Conservation (phyloP, 2,797 vertebrate species). For the Uromys caudimaculatus region DNA sequence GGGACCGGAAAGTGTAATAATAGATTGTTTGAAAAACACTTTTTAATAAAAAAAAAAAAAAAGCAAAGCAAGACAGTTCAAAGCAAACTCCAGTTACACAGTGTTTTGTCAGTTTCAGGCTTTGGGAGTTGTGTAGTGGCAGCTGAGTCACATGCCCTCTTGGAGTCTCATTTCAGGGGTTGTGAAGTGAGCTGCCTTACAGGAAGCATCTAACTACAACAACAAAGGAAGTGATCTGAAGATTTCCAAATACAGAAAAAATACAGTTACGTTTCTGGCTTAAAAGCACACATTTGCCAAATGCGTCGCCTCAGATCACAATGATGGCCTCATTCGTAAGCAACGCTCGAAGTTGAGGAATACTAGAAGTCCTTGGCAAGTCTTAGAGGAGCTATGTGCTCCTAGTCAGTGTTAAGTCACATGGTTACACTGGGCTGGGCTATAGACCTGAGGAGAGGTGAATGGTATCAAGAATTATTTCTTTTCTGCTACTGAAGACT, state of each 20-base stretch:
- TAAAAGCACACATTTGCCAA: not conserved
- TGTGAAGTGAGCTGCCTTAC: not conserved
- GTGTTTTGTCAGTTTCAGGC: constrained; percentile 79
- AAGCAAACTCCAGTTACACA: constrained; percentile 76
- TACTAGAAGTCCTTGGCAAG: not conserved
- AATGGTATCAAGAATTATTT: not conserved
- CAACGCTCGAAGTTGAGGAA: not conserved
- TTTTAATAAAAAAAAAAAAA: not conserved
- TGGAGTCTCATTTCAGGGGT: not conserved
- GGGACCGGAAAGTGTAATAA: not conserved
- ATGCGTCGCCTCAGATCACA: not conserved
- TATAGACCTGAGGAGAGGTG: not conserved
- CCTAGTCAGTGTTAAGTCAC: not conserved
- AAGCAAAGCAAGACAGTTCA: constrained; percentile 67
- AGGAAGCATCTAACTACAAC: not conserved
- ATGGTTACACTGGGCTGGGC: not conserved
- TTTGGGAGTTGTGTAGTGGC: constrained; percentile 66
- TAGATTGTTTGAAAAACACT: not conserved
- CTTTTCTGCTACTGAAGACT: not conserved
- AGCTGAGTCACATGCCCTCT: constrained; percentile 49
- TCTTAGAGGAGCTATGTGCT: not conserved
- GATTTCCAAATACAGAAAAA: not conserved
- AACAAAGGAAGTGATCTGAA: not conserved
- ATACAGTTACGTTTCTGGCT: not conserved
- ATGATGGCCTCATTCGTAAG: not conserved